Conservation (phyloP, 2,888 invertebrate genomes). For the Xestoiulus laeticollis region DNA sequence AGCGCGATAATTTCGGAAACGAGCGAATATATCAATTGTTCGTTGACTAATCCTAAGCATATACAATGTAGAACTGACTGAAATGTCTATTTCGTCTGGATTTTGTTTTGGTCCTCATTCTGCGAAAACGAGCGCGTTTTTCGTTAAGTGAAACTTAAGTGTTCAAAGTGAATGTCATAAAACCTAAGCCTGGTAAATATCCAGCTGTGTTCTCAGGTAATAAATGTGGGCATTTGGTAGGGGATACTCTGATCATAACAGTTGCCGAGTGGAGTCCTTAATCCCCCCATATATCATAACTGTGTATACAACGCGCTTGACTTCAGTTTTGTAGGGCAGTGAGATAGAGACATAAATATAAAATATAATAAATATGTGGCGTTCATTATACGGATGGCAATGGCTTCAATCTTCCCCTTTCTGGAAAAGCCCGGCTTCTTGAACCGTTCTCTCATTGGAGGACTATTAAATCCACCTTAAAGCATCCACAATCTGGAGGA, state of each 20-base stretch:
- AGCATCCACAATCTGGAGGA: conserved; percentile 26
- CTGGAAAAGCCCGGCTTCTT: conserved; percentile 7
- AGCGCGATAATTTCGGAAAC: not conserved
- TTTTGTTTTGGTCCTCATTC: not conserved
- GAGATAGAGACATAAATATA: conserved; percentile 19
- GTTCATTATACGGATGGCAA: conserved; percentile 4
- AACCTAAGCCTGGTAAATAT: conserved; percentile 54
- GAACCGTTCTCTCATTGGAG: not conserved
- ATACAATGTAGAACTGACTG: not conserved
- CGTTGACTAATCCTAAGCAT: not conserved
- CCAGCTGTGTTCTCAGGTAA: conserved; percentile 54
- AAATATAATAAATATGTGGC: conserved; percentile 19
- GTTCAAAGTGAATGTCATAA: conserved; percentile 49
- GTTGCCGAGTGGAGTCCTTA: conserved; percentile 36
- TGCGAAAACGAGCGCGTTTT: not conserved
- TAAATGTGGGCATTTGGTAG: conserved; percentile 49
- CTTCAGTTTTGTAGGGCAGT: conserved; percentile 20
- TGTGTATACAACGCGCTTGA: conserved; percentile 27
- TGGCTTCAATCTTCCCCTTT: not conserved
- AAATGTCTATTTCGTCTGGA: not conserved
- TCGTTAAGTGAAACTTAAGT: conserved; percentile 47
- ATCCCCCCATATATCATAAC: conserved; percentile 52
- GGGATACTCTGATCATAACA: conserved; percentile 46
- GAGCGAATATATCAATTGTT: not conserved
- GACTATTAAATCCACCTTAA: not conserved